A percentile compares a stretch with the other conserved stretches of the same genome.
phyloP scores from a whole-genome alignment of 2,888 invertebrate genomes.

The Sarcophaga variegata region DNA sequence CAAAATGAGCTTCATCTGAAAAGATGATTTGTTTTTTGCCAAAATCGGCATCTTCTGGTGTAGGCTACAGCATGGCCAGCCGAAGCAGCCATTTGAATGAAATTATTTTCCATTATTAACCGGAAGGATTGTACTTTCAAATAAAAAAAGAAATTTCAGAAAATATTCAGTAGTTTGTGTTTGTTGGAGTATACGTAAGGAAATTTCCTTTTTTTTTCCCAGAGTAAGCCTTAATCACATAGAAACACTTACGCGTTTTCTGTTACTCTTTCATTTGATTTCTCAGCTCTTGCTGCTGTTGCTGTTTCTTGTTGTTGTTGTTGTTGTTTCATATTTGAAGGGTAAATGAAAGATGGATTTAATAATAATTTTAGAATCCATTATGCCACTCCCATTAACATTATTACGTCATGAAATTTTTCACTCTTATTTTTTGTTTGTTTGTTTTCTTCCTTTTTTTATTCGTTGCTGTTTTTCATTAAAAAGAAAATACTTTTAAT shows the following conservation, averaged over 20 bases:
- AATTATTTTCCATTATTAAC: no score
- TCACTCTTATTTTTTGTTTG: no score
- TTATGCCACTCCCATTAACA: constrained; percentile 63
- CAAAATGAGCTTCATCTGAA: no score
- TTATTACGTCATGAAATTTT: constrained; percentile 37
- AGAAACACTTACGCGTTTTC: constrained; percentile 27
- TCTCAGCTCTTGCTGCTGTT: not conserved
- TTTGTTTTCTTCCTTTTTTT: no score
- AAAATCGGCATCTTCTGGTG: no score
- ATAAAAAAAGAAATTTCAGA: no score
- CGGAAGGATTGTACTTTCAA: no score
- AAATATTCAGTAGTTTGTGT: not conserved
- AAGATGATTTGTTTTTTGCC: no score
- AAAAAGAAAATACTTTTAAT: constrained; percentile 28
- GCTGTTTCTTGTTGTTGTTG: not conserved
- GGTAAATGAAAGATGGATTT: constrained; percentile 52
- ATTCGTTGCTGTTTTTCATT: not conserved
- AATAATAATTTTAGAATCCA: constrained; percentile 59
- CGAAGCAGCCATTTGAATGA: no score
- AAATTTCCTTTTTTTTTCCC: not conserved
- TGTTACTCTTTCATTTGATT: not conserved
- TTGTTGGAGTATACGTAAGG: constrained; percentile 17
- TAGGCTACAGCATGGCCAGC: no score
- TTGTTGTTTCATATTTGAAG: constrained; percentile 49
- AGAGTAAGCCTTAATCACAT: constrained; percentile 20